These are phyloP conservation scores for Zelleria hepariella DNA, from an alignment of 2,888 invertebrate genomes.

Conservation along the genomic window DNA sequence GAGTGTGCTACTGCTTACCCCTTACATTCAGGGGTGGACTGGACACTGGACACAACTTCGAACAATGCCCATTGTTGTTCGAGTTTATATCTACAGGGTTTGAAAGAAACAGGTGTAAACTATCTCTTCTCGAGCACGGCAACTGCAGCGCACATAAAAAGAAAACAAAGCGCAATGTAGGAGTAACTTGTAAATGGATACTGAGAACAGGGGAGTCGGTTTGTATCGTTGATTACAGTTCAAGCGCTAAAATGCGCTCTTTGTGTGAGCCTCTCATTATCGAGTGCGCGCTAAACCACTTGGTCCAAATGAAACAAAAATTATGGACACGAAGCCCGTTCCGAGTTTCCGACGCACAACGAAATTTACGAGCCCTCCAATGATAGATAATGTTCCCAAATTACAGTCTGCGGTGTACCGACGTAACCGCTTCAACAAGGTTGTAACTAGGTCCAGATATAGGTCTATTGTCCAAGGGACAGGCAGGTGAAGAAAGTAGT, in stretches of 20 bases:
- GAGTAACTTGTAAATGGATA: constrained; percentile 27
- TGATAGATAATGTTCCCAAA: constrained; percentile 49
- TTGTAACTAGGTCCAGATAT: neutral
- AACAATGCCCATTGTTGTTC: neutral
- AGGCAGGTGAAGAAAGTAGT: neutral
- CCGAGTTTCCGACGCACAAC: neutral
- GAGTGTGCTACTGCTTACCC: too few species aligned
- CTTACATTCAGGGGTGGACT: too few species aligned
- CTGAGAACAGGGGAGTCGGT: constrained; percentile 36
- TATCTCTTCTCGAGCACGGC: neutral
- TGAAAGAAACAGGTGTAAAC: neutral
- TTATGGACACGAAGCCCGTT: neutral
- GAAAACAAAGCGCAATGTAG: constrained; percentile 50
- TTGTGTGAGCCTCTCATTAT: constrained; percentile 51
- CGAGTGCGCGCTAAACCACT: constrained; percentile 15
- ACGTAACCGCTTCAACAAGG: neutral
- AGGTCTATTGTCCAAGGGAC: neutral
- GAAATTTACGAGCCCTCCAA: constrained; percentile 29
- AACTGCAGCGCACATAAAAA: constrained; percentile 24
- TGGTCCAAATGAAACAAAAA: neutral
- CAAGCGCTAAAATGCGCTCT: constrained; percentile 43
- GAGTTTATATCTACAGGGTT: neutral
- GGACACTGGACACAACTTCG: too few species aligned
- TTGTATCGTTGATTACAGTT: constrained; percentile 50
- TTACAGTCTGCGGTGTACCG: constrained; percentile 35